Evolutionary conservation across 2,888 invertebrate species (phyloP).

Genomic region (Cosmia trapezina): DNA sequence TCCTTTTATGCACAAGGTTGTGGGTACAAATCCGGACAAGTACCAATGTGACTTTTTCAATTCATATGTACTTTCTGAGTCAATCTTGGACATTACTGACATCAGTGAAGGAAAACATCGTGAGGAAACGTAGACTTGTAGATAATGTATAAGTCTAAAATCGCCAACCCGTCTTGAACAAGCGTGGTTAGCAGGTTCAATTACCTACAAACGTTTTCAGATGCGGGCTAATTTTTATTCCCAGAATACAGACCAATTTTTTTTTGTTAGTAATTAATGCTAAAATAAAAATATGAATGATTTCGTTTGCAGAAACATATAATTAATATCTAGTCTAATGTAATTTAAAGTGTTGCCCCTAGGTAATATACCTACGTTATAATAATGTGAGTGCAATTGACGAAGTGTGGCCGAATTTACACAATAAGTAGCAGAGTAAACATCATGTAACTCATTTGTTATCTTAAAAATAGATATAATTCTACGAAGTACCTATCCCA

Average conservation of each 20-base stretch:
- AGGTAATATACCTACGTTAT: not conserved
- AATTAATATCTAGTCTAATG: constrained; percentile 5
- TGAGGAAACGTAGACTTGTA: too few species aligned
- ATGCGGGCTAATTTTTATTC: not conserved
- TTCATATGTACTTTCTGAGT: too few species aligned
- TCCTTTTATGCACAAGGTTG: too few species aligned
- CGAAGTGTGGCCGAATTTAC: constrained; percentile 38
- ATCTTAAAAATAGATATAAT: constrained; percentile 18
- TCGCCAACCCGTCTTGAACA: too few species aligned
- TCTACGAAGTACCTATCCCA: not conserved
- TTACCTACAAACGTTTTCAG: not conserved
- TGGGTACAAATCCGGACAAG: too few species aligned
- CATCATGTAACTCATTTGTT: constrained; percentile 44
- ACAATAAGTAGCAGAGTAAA: constrained; percentile 15
- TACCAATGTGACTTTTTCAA: too few species aligned
- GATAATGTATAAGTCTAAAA: too few species aligned
- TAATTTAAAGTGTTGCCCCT: constrained; percentile 16
- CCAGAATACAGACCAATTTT: not conserved
- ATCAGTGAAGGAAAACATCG: too few species aligned
- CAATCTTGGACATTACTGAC: too few species aligned
- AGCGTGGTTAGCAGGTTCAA: too few species aligned
- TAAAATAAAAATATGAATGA: not conserved
- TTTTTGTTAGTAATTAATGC: not conserved
- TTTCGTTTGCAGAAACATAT: too few species aligned
- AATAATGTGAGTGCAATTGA: constrained; percentile 29